phyloP scores from a whole-genome alignment of 2,888 invertebrate species.

The Petrolisthes manimaculis region DNA sequence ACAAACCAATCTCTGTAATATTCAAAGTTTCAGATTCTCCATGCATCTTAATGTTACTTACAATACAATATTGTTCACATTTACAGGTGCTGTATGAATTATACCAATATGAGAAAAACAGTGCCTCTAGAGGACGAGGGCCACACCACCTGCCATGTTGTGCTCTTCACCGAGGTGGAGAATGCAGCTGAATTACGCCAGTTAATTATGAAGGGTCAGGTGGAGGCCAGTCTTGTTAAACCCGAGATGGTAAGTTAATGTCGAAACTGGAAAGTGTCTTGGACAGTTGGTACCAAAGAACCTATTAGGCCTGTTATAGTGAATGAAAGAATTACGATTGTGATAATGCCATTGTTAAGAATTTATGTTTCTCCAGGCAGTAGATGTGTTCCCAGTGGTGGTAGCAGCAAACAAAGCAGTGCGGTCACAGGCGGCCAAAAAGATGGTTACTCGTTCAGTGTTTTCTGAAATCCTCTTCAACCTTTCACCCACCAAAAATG shows the following conservation, averaged over 20 bases:
- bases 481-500: constrained; percentile 42
- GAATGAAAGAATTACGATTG: not conserved
- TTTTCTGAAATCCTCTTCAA: constrained; percentile 45
- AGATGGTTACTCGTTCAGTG: constrained; percentile 45
- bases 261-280: no score
- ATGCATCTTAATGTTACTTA: not conserved
- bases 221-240: constrained; percentile 50
- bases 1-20: not conserved
- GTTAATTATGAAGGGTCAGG: constrained; percentile 37
- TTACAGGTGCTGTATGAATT: not conserved
- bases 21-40: no score
- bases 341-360: not conserved
- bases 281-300: no score
- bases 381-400: constrained; percentile 38
- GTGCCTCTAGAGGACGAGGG: constrained; percentile 35
- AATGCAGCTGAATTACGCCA: constrained; percentile 38
- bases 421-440: constrained; percentile 17
- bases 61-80: not conserved
- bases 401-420: constrained; percentile 50
- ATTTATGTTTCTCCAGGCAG: constrained; percentile 19
- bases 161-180: constrained; percentile 36
- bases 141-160: constrained; percentile 27
- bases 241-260: constrained; percentile 39
- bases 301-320: not conserved
- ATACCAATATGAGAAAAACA: constrained; percentile 26